These are phyloP conservation scores for Okamejei kenojei DNA, from an alignment of 2,797 vertebrate genomes.

Conservation along the genomic window DNA sequence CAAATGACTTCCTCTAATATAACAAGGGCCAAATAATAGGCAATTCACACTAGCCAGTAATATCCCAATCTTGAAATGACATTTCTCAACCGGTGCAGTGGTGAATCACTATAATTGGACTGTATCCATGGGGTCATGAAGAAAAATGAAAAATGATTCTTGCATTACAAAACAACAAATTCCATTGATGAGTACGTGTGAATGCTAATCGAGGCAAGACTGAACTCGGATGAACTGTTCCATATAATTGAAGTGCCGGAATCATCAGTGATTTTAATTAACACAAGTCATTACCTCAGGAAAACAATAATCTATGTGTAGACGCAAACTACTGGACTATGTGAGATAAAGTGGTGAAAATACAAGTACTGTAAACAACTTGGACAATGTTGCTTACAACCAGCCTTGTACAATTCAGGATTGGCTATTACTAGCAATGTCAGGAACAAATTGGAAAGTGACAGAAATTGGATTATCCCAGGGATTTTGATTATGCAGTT, in stretches of 20 bases:
- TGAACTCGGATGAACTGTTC: not conserved
- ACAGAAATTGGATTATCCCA: not conserved
- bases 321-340: not conserved
- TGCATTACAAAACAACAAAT: not conserved
- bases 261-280: not conserved
- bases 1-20: not conserved
- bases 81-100: not conserved
- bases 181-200: not conserved
- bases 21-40: not conserved
- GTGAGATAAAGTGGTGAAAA: not conserved
- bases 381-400: not conserved
- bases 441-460: conserved; percentile 36
- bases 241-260: not conserved
- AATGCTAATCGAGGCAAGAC: not conserved
- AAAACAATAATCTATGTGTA: not conserved
- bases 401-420: not conserved
- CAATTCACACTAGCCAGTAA: not conserved
- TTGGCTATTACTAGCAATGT: not conserved
- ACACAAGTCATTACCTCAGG: not conserved
- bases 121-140: not conserved
- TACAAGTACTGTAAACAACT: too few species aligned
- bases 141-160: not conserved
- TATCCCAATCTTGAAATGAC: not conserved
- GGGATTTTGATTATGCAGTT: conserved; percentile 22
- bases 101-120: not conserved